phyloP scores from a whole-genome alignment of 2,888 invertebrate species.

The Hyalella azteca region DNA sequence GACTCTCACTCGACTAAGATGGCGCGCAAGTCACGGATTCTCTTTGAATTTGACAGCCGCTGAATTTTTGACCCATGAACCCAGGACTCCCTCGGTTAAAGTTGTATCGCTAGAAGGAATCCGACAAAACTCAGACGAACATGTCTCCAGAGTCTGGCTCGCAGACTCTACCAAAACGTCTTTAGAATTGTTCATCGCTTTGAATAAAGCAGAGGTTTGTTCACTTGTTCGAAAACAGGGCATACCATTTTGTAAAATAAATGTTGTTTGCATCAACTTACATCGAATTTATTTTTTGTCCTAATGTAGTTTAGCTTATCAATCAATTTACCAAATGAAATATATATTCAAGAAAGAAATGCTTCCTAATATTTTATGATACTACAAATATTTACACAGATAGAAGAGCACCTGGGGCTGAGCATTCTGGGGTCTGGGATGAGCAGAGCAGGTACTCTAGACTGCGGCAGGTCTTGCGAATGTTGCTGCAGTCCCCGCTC shows the following conservation, averaged over 20 bases:
- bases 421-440: not conserved
- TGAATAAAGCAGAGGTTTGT: conserved; percentile 23
- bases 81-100: not conserved
- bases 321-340: no score
- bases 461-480: not conserved
- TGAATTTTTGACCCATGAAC: not conserved
- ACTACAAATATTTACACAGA: no score
- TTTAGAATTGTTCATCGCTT: conserved; percentile 13
- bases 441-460: not conserved
- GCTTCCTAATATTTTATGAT: no score
- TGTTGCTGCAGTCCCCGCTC: conserved; percentile 27
- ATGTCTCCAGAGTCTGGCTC: conserved; percentile 23
- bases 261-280: no score
- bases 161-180: not conserved
- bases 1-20: not conserved
- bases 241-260: no score
- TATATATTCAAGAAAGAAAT: no score
- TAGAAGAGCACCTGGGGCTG: conserved; percentile 14
- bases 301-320: no score
- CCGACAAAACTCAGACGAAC: not conserved
- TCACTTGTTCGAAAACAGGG: no score
- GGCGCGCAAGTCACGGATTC: not conserved
- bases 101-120: conserved; percentile 15
- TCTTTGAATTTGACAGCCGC: not conserved
- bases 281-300: no score